phyloP scores from a whole-genome alignment of 1,140 invertebrate species.

The Acromyrmex charruanus region DNA sequence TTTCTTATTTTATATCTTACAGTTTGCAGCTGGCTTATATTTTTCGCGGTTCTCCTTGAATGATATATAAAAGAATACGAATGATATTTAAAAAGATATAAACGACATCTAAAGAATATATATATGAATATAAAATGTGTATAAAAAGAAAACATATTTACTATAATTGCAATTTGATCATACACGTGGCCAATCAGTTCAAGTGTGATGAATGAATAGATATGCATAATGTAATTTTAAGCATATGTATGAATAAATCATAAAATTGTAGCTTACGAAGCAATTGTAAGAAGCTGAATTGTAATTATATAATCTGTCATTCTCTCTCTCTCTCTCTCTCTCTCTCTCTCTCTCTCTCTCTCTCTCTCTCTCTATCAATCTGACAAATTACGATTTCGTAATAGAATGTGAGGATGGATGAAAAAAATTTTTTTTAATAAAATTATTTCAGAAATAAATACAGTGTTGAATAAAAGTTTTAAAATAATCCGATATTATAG shows the following conservation, averaged over 20 bases:
- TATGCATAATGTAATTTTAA: too few species aligned
- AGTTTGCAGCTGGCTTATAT: not conserved
- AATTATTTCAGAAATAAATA: slow-evolving; percentile 1
- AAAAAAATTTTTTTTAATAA: not conserved
- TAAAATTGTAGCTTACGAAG: too few species aligned
- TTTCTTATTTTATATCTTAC: not conserved
- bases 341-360: too few species aligned
- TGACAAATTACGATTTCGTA: not conserved
- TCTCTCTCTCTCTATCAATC: too few species aligned
- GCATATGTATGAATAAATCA: too few species aligned
- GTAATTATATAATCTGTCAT: too few species aligned
- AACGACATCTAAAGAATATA: too few species aligned
- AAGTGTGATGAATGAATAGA: not conserved
- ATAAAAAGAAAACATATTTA: not conserved
- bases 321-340: too few species aligned
- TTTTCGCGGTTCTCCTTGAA: not conserved
- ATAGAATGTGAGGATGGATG: not conserved
- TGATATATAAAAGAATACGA: too few species aligned
- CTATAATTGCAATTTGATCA: not conserved
- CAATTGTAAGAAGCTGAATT: too few species aligned
- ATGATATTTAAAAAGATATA: too few species aligned
- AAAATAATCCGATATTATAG: not conserved
- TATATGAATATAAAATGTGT: not conserved
- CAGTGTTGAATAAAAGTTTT: not conserved
- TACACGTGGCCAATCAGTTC: not conserved